Base-by-base conservation (phyloP, 2,888 invertebrate genomes). In the Heteromurus nitidus region DNA sequence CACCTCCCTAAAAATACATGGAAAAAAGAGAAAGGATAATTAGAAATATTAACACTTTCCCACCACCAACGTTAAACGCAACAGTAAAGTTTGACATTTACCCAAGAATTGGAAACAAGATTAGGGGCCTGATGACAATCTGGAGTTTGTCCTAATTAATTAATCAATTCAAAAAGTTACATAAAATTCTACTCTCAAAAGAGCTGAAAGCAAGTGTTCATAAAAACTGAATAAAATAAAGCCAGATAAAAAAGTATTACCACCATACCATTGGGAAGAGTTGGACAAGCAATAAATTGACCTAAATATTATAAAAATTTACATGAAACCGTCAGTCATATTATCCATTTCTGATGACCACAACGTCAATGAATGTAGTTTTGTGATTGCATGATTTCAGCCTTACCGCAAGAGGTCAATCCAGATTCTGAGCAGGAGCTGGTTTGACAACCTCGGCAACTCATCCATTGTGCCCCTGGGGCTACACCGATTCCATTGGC, bases 391-490 rank as follows among this genome's bases (percentile, higher is more conserved):
- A 13, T 36, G n/a, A 50, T 7, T 3, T 11, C 20, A n/a, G n/a
- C 5, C n/a, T 50, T 16, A 31, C 72, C 76, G 28, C 84, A 84
- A 13, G 18, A 22, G 16, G n/a, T 26, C 5, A 82, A 50, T 28
- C 67, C 65, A 0, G 16, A 22, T 26, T 60, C 26, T 11, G 68
- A 55, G 24, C 82, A 84, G 3, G 31, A 24, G 2, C 30, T 11
- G 22, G 50, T 13, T 3, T 36, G 67, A 68, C 85, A 85, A n/a
- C 80, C 85, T 13, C 55, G 69, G 67, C 84, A 84, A 13, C 80
- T 64, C 13, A 84, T 80, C 82, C 75, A 82, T n/a, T 69, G 24
- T 2, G 77, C 74, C 1, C 73, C 68, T 5, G 81, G 81, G 2
- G 83, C 83, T 3, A 83, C 81, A n/a, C 83, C 68, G 13, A 82